Base-by-base conservation (phyloP, 1,140 invertebrate genomes). In the Pemphigus obesinymphae region DNA sequence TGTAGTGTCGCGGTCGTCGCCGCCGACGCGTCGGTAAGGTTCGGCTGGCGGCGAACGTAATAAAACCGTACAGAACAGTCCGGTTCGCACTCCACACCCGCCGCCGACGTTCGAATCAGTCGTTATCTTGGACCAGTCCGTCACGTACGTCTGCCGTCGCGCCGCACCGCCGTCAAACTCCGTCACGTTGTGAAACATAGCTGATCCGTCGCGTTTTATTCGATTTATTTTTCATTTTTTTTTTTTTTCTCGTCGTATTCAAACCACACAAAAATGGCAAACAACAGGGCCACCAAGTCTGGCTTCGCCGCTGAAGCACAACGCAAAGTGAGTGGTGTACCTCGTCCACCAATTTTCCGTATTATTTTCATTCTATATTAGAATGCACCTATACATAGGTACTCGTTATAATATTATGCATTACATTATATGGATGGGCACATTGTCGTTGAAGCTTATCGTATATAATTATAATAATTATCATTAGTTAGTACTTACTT, bases 261-360 rank as follows among this genome's bases (percentile, higher is more conserved):
- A n/a, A n/a, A n/a, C n/a, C 34, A 4, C 2, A 20, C 48, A 10
- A 84, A 73, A 40, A 96, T 96, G 94, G 93, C 94, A 84, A 92
- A 90, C 87, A 94, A 95, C 89, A 90, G 95, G 88, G 95, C 95
- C 86, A 90, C 95, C 53, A 97, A 97, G 88, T 96, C 94, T 87
- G 95, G 95, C 91, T 95, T 96, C 89, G 95, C 95, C 83, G 95
- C 95, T 48, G 95, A 97, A 87, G 95, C 95, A 45, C 95, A 97
- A 88, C 91, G 92, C 86, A 97, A 96, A 91, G 95, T 97, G 88
- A 90, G 89, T 88, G 13, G 5, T n/a, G n/a, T n/a, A n/a, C n/a
- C n/a, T n/a, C n/a, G n/a, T n/a, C 5, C 8, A 17, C 17, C 15
- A 31, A 8, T 26, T 29, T n/a, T n/a, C 6, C 2, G 15, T 63